Base-by-base conservation (phyloP, 37 sponge, comb jelly and placozoan species). In the Diacarnus erythraeanus region DNA sequence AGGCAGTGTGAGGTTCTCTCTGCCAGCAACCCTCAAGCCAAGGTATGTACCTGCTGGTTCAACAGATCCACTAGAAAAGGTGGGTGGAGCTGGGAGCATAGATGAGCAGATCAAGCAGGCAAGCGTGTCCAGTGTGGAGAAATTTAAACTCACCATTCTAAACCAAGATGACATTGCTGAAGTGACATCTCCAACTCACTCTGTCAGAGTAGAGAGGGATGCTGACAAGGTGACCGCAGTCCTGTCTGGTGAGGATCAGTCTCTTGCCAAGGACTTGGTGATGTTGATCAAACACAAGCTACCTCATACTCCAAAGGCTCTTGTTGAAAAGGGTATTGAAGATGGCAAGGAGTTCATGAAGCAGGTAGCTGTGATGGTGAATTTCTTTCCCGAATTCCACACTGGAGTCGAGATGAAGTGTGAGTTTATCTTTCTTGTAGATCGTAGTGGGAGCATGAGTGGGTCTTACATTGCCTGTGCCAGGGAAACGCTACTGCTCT, bases 361-460 rank as follows among this genome's bases (percentile, higher is more conserved):
- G 26, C 44, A 39, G 29, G 67, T 78, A n/a, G 83, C 87, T 38
- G 87, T 91, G 17, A 86, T 91, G 83, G 67, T 91, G 57, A 83
- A 64, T 56, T 91, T 91, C 80, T 86, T 83, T 54, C 91, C 91
- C 22, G 25, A 86, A 64, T 91, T 86, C 36, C 8, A 71, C 20
- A 57, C 35, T 34, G 74, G 38, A 38, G 64, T 65, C 25, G 85
- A 63, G 30, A 63, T 78, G 1, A n/a, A n/a, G n/a, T 81, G 93
- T 33, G 94, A 93, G 74, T 89, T 82, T 38, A 72, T 93, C 27
- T 93, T 93, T 34, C 73, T 93, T 27, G 80, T 93, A 21, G 94
- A 93, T 57, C 90, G 91, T 75, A 93, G 94, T 80, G 94, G 94
- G 22, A 90, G 91, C 42, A 94, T 94, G 94, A 34, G 68, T 21